Evolutionary conservation across 2,113 vertebrate genomes (phyloP).

Genomic region (Vicugna pacos): DNA sequence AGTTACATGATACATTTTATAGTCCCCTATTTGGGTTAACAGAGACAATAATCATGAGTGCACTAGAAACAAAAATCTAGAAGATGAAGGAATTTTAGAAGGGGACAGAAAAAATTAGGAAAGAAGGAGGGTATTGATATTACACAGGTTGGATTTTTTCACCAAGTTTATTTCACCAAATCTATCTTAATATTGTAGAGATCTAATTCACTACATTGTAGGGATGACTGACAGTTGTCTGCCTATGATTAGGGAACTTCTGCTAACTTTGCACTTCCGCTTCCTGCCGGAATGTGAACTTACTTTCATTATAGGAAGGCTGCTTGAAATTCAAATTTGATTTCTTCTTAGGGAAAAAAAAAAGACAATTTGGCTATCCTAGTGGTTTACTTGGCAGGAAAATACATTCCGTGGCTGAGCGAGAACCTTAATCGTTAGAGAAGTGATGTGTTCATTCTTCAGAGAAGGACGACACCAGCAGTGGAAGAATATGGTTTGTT

Average conservation of each 20-base stretch:
- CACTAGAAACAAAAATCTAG: constrained; percentile 48
- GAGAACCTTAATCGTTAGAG: constrained; percentile 49
- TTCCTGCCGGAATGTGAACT: constrained; percentile 27
- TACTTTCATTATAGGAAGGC: constrained; percentile 75
- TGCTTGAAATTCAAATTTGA: constrained; percentile 71
- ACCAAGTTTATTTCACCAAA: constrained; percentile 10
- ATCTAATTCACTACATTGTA: constrained; percentile 21
- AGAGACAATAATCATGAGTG: neutral
- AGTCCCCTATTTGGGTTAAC: constrained; percentile 48
- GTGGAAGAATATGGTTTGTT: neutral
- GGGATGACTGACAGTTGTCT: constrained; percentile 42
- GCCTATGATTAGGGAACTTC: constrained; percentile 5
- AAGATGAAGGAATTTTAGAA: constrained; percentile 48
- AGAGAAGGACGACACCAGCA: constrained; percentile 7
- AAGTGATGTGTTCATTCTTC: constrained; percentile 50
- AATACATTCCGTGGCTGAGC: constrained; percentile 46
- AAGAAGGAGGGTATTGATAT: neutral
- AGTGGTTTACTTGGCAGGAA: constrained; percentile 72
- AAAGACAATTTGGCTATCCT: constrained; percentile 68
- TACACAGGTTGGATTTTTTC: constrained; percentile 36
- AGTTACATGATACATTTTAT: constrained; percentile 52
- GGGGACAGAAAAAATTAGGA: constrained; percentile 1
- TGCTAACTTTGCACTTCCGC: constrained; percentile 59
- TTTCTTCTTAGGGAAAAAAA: constrained; percentile 65
- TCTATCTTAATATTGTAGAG: neutral